Base-by-base conservation (phyloP, 2,888 invertebrate species). In the Nomada ruficornis region DNA sequence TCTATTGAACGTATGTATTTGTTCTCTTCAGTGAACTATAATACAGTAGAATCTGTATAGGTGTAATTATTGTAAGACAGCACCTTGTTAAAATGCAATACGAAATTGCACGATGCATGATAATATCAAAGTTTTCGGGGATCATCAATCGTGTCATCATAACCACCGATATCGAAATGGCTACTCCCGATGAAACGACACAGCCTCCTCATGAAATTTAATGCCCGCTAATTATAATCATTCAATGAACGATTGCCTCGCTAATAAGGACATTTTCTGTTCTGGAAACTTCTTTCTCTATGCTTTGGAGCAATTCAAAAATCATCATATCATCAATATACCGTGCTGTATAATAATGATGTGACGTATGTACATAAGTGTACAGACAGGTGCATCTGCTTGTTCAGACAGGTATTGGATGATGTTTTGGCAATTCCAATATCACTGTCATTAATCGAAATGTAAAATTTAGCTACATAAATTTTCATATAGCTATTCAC, bases 161-260 rank as follows among this genome's bases (percentile, higher is more conserved):
- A 59, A 52, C 44, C 15, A 2, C 36, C 64, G 52, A 60, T 57
- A 65, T 82, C 70, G 50, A 57, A n/a, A 42, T 15, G 50, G 50
- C 55, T 70, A 42, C 47, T 69, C 69, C 55, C 52, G 68, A 63
- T 76, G 77, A 71, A 86, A 78, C 68, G 68, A 68, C 67, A 13
- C 70, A 59, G 44, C 64, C 68, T 54, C 52, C 76, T 86, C 87
- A 80, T 87, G 84, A 84, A 86, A 88, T 86, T 86, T 82, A 87
- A 88, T 76, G 77, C 64, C 71, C 72, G 65, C 76, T 82, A 82
- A 84, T 84, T 88, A 80, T 74, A 80, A 82, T 78, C 74, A 77
- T 84, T 76, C 68, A 50, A 86, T 84, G 74, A 86, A 68, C 65
- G n/a, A n/a, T n/a, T n/a, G n/a, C n/a, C n/a, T n/a, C n/a, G 68